Evolutionary conservation across 2,888 invertebrate species (phyloP).

Genomic region (Tanytarsus gracilentus): DNA sequence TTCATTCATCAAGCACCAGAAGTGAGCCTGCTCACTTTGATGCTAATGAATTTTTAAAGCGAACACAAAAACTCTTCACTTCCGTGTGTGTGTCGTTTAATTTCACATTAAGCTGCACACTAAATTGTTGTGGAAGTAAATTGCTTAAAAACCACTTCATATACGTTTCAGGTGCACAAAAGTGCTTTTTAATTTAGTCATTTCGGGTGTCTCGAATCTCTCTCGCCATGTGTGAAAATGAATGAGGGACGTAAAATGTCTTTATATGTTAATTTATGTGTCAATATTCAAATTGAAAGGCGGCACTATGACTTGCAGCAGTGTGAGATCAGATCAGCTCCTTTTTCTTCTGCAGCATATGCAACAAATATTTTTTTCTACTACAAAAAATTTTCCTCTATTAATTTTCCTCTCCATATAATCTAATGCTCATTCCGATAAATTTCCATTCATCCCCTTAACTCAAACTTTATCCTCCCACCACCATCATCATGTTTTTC

Average conservation of each 20-base stretch:
- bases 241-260: slow-evolving; percentile 1
- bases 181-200: slow-evolving; percentile 27
- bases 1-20: too few species aligned
- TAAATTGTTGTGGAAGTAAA: too few species aligned
- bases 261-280: slow-evolving; percentile 27
- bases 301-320: too few species aligned
- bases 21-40: too few species aligned
- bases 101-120: too few species aligned
- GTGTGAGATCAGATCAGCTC: not conserved
- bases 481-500: not conserved
- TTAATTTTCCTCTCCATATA: slow-evolving; percentile 28
- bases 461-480: not conserved
- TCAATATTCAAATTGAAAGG: slow-evolving; percentile 27
- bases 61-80: too few species aligned
- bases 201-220: not conserved
- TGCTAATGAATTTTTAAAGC: too few species aligned
- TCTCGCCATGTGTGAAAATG: slow-evolving; percentile 5
- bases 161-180: slow-evolving; percentile 27
- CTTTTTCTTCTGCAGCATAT: not conserved
- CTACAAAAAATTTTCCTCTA: not conserved
- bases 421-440: slow-evolving; percentile 19
- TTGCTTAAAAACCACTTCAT: not conserved
- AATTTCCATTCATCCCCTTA: not conserved
- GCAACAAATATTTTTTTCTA: slow-evolving; percentile 25
- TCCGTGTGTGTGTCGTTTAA: too few species aligned